phyloP scores from a whole-genome alignment of 2,113 vertebrate genomes.

The Solenodon paradoxus region DNA sequence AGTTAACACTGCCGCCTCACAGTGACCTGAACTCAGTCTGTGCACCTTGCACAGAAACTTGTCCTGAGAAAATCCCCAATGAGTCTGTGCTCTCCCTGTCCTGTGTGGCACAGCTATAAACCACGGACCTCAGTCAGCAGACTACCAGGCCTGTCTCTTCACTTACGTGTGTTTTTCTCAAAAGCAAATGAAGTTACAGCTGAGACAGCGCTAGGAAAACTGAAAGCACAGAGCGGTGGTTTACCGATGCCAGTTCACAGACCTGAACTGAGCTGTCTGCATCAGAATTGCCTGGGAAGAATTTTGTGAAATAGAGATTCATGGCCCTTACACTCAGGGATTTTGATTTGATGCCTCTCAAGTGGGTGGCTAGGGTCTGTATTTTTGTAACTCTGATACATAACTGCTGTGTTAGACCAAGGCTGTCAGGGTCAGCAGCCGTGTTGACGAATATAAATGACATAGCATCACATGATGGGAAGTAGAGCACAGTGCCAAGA shows the following conservation, averaged over 20 bases:
- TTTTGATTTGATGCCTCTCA: slow-evolving; percentile 4
- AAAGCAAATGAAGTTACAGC: background rate
- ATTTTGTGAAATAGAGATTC: background rate
- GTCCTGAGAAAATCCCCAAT: background rate
- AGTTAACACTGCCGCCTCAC: background rate
- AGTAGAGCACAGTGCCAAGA: background rate
- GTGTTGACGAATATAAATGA: background rate
- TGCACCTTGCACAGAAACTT: background rate
- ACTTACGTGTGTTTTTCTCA: background rate
- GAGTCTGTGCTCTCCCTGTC: background rate
- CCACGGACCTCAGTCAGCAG: background rate
- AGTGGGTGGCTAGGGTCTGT: background rate
- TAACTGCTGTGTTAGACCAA: background rate
- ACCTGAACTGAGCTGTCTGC: background rate
- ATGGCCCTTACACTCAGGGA: background rate
- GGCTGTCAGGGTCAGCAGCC: background rate
- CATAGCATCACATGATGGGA: background rate
- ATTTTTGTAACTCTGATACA: background rate
- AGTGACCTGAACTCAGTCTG: background rate
- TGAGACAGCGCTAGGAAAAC: background rate
- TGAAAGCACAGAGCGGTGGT: background rate
- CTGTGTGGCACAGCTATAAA: background rate
- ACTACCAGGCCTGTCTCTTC: background rate
- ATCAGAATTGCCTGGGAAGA: background rate
- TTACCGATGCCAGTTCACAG: background rate